phyloP scores from a whole-genome alignment of 2,113 vertebrate genomes.

The Eonycteris spelaea region DNA sequence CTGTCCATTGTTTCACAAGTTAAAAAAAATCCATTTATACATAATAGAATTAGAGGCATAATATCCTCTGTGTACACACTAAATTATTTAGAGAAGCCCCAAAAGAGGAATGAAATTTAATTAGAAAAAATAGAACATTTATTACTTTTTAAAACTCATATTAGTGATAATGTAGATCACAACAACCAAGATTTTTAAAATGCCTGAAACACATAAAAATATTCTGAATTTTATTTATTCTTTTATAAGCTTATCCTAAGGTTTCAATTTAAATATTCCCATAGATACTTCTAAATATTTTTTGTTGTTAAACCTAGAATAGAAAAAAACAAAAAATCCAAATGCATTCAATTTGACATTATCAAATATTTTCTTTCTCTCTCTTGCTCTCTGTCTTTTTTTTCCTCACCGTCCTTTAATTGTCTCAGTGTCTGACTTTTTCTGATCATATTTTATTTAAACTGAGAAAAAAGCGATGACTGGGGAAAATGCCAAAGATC shows the following conservation, averaged over 20 bases:
- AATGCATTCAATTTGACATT: not conserved
- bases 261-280: not conserved
- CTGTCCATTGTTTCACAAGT: not conserved
- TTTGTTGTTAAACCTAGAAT: not conserved
- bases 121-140: not conserved
- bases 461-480: not conserved
- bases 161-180: not conserved
- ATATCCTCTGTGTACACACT: not conserved
- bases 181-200: not conserved
- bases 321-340: not conserved
- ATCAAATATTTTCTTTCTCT: not conserved
- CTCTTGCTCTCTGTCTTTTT: not conserved
- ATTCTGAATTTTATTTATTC: not conserved
- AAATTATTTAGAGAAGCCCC: not conserved
- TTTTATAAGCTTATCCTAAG: not conserved
- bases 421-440: not conserved
- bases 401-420: not conserved
- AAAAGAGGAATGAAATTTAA: not conserved
- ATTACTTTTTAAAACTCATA: not conserved
- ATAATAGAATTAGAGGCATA: not conserved
- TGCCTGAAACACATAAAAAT: not conserved
- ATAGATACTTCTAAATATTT: not conserved
- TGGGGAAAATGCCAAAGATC: slow-evolving; percentile 45
- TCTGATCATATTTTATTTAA: slow-evolving; percentile 9
- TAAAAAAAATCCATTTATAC: not conserved